A percentile compares a stretch with the other conserved stretches of the same genome.
Conservation (phyloP, 1,140 invertebrate genomes). For the Zaprionus vittiger region DNA sequence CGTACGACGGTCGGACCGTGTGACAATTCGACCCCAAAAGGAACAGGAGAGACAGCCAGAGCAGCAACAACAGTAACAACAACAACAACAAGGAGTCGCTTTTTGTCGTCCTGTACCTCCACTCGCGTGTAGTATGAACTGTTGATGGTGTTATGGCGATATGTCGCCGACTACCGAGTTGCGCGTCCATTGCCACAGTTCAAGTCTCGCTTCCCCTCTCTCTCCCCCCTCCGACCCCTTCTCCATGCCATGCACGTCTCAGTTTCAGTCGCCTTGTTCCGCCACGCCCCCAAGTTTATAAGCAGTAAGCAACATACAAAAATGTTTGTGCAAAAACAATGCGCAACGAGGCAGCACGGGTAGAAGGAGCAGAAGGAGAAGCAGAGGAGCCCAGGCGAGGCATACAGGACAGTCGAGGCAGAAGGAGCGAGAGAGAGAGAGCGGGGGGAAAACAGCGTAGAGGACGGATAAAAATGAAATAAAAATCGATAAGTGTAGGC, state of each 20-base stretch:
- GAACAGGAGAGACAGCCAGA: slow-evolving; percentile 27
- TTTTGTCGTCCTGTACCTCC: slow-evolving; percentile 35
- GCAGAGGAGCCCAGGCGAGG: background rate
- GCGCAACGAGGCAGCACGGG: slow-evolving; percentile 9
- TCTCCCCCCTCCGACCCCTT: accelerated
- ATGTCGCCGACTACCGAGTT: slow-evolving; percentile 68
- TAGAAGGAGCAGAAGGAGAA: background rate
- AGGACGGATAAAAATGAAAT: slow-evolving; percentile 76
- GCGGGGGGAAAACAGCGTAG: slow-evolving; percentile 10
- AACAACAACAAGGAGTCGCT: slow-evolving; percentile 41
- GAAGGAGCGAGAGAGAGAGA: background rate
- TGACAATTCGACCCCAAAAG: slow-evolving; percentile 75
- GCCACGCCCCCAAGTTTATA: slow-evolving; percentile 52
- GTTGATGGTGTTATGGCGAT: slow-evolving; percentile 82
- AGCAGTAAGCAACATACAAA: slow-evolving; percentile 70
- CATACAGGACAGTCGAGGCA: slow-evolving; percentile 1
- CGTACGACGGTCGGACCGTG: slow-evolving; percentile 46
- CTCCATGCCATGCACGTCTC: background rate
- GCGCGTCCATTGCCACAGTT: slow-evolving; percentile 29
- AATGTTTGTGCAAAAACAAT: slow-evolving; percentile 74
- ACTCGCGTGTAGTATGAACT: slow-evolving; percentile 64
- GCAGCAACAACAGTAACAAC: slow-evolving; percentile 11
- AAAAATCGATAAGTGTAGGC: slow-evolving; percentile 80
- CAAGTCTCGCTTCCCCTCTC: background rate
- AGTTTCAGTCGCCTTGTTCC: slow-evolving; percentile 17